Evolutionary conservation across 1,140 invertebrate genomes (phyloP), one percentile per base, ranked within the genome.

Genomic region (Heliconius hermathena): DNA sequence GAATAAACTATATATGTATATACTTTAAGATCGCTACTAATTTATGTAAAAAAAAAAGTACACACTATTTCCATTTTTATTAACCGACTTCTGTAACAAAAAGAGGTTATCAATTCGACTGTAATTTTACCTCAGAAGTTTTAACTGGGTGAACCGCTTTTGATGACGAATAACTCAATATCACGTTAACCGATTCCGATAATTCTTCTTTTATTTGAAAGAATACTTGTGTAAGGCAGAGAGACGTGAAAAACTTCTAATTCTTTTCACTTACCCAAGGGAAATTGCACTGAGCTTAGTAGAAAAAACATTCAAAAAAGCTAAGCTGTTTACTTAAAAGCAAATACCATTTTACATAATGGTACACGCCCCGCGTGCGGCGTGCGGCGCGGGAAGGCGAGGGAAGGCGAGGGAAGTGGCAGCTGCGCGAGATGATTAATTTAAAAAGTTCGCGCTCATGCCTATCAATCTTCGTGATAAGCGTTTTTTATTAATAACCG

Each of bases 341-440:
- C 60, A 66, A 66, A 66, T 66, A 66, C 13, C 60, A 66, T 66
- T 66, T 60, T 60, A 60, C 54, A 60, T 60, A 60, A 60, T 60
- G n/a, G 54, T 22, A 26, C 11, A 66, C 76, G 76, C 66, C 71
- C 76, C 33, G 38, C 41, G 76, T 72, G 41, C 41, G 41, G 41
- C 41, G 41, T 46, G 41, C 41, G 41, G 41, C 16, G 41, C 13
- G 41, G 41, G 41, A 46, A 46, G 41, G 41, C 41, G 38, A 38
- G 38, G 38, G 38, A 38, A 38, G 38, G 38, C 38, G 70, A 60
- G 76, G 76, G 76, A 77, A 71, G 57, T 41, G 66, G 77, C 77
- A 57, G 71, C 52, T 78, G 77, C 36, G 77, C 66, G 20, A 74
- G 54, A 82, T 85, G 82, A 85, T 86, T 84, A 84, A 84, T 86